phyloP scores from a whole-genome alignment of 2,888 invertebrate species.

The Taenaris catops region DNA sequence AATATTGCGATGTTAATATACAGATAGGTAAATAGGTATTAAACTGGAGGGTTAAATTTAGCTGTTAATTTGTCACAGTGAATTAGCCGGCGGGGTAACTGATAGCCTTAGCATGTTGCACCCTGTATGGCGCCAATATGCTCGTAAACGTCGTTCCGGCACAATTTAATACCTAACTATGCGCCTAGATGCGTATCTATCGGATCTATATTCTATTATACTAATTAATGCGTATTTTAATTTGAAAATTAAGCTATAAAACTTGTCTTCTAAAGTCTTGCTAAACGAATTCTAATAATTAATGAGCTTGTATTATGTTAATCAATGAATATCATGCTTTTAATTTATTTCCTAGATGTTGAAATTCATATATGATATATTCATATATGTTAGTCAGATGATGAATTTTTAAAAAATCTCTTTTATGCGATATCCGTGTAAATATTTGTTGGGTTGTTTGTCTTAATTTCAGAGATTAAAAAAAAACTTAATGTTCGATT shows the following conservation, averaged over 20 bases:
- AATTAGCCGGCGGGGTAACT: slow-evolving; percentile 75
- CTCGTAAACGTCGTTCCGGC: slow-evolving; percentile 64
- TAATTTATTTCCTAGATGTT: no score
- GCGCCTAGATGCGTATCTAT: slow-evolving; percentile 54
- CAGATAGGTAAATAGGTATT: slow-evolving; percentile 26
- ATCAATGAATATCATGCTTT: no score
- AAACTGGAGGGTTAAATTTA: slow-evolving; percentile 58
- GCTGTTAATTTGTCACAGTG: slow-evolving; percentile 78
- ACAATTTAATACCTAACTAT: slow-evolving; percentile 70
- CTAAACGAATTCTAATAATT: no score
- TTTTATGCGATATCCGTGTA: no score
- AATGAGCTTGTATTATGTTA: no score
- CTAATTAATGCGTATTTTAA: slow-evolving; percentile 26
- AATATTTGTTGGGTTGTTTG: no score
- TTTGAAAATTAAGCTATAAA: slow-evolving; percentile 11
- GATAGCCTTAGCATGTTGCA: slow-evolving; percentile 76
- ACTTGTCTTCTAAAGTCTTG: slow-evolving; percentile 4
- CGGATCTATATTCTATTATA: slow-evolving; percentile 30
- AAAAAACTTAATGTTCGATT: no score
- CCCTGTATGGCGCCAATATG: slow-evolving; percentile 72
- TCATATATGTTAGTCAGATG: no score
- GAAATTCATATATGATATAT: no score
- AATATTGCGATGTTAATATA: slow-evolving; percentile 13
- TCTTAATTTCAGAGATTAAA: no score
- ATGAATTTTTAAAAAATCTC: no score